A percentile compares a stretch with the other conserved stretches of the same genome.
Evolutionary conservation across 2,888 invertebrate genomes (phyloP).

Genomic region (Coremacera marginata): DNA sequence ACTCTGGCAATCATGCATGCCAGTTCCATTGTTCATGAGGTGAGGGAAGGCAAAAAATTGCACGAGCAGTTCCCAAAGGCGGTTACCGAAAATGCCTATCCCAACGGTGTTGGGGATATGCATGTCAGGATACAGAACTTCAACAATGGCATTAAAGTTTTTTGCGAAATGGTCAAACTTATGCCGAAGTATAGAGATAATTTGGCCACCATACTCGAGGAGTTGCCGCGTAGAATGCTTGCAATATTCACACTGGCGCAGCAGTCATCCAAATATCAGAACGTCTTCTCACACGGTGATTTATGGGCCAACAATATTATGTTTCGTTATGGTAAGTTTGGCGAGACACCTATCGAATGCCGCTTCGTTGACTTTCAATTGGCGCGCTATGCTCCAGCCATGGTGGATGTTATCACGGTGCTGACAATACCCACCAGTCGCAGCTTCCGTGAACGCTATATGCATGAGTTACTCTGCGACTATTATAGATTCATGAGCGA

Average conservation of each 20-base stretch:
- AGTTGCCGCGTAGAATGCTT: conserved; percentile 56
- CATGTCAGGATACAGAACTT: conserved; percentile 60
- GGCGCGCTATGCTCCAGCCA: conserved; percentile 75
- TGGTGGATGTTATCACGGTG: conserved; percentile 73
- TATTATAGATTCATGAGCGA: conserved; percentile 72
- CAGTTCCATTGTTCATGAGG: conserved; percentile 68
- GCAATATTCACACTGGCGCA: conserved; percentile 61
- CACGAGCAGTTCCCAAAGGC: conserved; percentile 57
- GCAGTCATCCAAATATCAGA: conserved; percentile 65
- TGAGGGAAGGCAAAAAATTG: conserved; percentile 51
- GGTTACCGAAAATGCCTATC: conserved; percentile 68
- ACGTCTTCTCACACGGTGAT: conserved; percentile 69
- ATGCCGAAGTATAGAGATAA: conserved; percentile 61
- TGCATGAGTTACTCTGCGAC: conserved; percentile 70
- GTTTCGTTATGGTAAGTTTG: conserved; percentile 63
- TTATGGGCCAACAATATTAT: conserved; percentile 70
- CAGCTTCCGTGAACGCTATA: conserved; percentile 68
- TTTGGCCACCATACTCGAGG: conserved; percentile 54
- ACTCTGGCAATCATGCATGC: conserved; percentile 69
- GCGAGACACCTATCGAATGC: conserved; percentile 71
- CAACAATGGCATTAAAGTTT: conserved; percentile 58
- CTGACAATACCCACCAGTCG: conserved; percentile 70
- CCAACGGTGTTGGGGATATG: conserved; percentile 50
- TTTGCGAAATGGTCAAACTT: conserved; percentile 58
- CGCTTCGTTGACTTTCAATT: conserved; percentile 80